Percentiles rank a stretch among this genome's conserved stretches.
Evolutionary conservation across 2,888 invertebrate species (phyloP).

Genomic region (Trichopoda pennipes): DNA sequence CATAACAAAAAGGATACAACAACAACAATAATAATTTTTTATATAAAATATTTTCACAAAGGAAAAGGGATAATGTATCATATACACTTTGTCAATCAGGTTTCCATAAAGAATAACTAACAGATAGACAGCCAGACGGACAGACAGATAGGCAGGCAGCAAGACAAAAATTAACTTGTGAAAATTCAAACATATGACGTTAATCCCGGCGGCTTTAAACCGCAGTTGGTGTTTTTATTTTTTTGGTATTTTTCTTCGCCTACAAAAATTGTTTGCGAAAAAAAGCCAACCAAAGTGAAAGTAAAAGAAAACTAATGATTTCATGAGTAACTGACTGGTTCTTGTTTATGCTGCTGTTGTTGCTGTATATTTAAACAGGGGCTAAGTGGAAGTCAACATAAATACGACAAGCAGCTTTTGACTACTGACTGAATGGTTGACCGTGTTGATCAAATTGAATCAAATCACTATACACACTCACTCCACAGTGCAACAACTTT

Average conservation of each 20-base stretch:
- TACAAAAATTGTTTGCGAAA: conserved; percentile 32
- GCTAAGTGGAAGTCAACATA: conserved; percentile 79
- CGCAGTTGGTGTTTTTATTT: conserved; percentile 74
- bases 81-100: conserved; percentile 35
- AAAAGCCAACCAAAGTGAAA: conserved; percentile 10
- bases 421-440: conserved; percentile 17
- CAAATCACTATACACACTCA: conserved; percentile 39
- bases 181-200: conserved; percentile 79
- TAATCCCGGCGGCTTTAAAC: conserved; percentile 77
- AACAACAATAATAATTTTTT: conserved; percentile 29
- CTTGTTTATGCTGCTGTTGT: conserved; percentile 69
- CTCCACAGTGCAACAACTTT: not conserved
- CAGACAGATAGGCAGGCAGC: not conserved
- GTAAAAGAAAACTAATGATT: conserved; percentile 70
- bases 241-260: conserved; percentile 47
- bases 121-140: not conserved
- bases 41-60: conserved; percentile 12
- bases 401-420: conserved; percentile 68
- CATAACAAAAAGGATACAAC: conserved; percentile 43
- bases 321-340: conserved; percentile 56
- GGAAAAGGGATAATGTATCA: conserved; percentile 35
- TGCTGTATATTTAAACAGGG: conserved; percentile 66
- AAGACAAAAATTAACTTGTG: conserved; percentile 75
- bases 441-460: conserved; percentile 53
- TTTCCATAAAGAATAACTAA: not conserved